phyloP scores from a whole-genome alignment of 2,797 vertebrate species.

The Anguilla pacifica region DNA sequence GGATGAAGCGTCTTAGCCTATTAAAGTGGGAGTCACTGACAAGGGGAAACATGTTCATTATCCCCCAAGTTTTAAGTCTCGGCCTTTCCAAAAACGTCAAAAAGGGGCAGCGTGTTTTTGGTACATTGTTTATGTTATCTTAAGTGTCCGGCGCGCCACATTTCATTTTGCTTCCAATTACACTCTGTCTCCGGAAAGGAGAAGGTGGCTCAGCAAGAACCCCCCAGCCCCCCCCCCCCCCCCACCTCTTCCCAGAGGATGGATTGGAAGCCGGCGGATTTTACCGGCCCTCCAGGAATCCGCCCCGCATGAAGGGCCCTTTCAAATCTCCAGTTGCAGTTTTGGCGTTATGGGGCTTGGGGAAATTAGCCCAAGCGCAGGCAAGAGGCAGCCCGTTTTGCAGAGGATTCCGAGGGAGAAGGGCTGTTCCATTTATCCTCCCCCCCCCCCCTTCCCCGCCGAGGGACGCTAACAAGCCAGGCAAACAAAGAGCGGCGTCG shows the following conservation, averaged over 20 bases:
- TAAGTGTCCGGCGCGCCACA: neutral
- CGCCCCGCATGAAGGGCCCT: conserved; percentile 48
- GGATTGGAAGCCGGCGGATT: neutral
- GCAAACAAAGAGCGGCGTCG: neutral
- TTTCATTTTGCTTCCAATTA: conserved; percentile 12
- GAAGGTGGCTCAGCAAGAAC: neutral
- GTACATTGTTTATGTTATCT: conserved; percentile 15
- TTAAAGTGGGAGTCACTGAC: neutral
- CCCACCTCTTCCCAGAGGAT: neutral
- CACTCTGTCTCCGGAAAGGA: neutral
- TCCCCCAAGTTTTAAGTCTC: neutral
- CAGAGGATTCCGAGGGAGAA: conserved; percentile 45
- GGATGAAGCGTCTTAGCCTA: conserved; percentile 1
- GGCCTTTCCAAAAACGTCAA: neutral
- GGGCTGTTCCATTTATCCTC: conserved; percentile 50
- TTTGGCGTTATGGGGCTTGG: conserved; percentile 39
- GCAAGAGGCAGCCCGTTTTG: conserved; percentile 56
- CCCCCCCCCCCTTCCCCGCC: conserved; percentile 10
- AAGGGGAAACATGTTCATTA: conserved; percentile 13
- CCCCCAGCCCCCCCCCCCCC: neutral
- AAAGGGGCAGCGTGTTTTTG: neutral
- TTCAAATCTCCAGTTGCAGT: conserved; percentile 51
- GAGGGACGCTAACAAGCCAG: conserved; percentile 32
- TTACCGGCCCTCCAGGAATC: neutral
- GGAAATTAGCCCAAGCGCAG: conserved; percentile 57